A percentile compares a stretch with the other conserved stretches of the same genome.
These are phyloP conservation scores for Umimayanthus chanpuru DNA, from an alignment of 92 coral and sea anemone genomes.

Conservation along the genomic window DNA sequence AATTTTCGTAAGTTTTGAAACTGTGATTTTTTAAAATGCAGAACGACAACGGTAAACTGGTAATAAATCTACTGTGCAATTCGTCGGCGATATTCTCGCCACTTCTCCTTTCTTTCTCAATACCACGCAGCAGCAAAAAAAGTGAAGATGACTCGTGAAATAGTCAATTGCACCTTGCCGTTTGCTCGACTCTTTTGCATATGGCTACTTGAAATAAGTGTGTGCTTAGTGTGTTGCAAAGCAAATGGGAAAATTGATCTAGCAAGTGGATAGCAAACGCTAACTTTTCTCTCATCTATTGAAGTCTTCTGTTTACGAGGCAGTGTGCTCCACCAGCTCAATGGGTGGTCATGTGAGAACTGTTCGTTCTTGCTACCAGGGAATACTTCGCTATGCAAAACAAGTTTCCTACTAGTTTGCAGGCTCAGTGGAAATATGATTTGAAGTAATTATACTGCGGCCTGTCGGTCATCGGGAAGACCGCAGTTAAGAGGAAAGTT, in stretches of 20 bases:
- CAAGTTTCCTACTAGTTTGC: no score
- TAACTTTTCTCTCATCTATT: neutral
- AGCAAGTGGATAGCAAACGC: neutral
- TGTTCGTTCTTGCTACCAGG: neutral
- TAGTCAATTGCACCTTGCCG: conserved; percentile 33
- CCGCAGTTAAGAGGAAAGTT: no score
- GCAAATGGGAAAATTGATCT: conserved; percentile 4
- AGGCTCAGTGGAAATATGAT: no score
- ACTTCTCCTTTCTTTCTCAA: neutral
- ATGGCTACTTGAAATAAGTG: neutral
- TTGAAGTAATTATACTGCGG: no score
- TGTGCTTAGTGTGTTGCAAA: conserved; percentile 18
- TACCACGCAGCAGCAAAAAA: neutral
- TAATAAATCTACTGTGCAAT: neutral
- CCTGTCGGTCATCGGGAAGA: no score
- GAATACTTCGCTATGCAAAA: neutral
- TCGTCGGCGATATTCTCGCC: neutral
- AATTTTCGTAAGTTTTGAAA: no score
- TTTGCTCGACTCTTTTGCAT: neutral
- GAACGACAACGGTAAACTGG: no score
- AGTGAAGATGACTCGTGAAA: neutral
- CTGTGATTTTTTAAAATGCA: no score
- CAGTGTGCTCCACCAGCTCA: neutral
- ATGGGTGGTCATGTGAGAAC: neutral
- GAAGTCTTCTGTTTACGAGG: neutral